Evolutionary conservation across 2,888 invertebrate genomes (phyloP), one percentile per base, ranked within the genome.

Genomic region (Orthonevra nobilis): DNA sequence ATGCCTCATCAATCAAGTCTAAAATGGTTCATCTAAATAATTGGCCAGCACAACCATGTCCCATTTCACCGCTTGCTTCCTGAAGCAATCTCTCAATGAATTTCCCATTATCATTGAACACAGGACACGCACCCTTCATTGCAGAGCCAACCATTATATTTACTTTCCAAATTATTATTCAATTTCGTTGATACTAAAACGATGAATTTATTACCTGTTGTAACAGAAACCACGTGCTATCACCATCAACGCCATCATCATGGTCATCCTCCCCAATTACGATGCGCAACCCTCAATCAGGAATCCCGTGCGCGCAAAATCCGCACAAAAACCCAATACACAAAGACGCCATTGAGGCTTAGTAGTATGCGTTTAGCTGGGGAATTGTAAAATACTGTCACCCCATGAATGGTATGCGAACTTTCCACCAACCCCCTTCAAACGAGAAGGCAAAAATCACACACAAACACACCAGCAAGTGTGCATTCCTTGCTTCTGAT

Each of bases 131-230:
- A 63, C 34, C 70, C 75, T 64, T 64, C 70, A n/a, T n/a, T n/a
- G n/a, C n/a, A n/a, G n/a, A n/a, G 50, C 70, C 63, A 64, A 77
- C 63, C 64, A 70, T 32, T 7, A 30, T 79, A 79, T 79, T 79
- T 73, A 79, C 79, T 61, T 79, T 73, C 48, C 34, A 73, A 79
- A 79, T 79, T 79, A 79, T 54, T 54, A 73, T 54, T 52, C 52
- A 73, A 79, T 73, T 66, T 54, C 66, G 40, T 46, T 60, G 60
- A 32, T 72, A 73, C 42, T 44, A 60, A 64, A 56, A 58, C 44
- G 42, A 52, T 73, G 40, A 73, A 68, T 79, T 73, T 66, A 66
- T 79, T 66, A 54, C 79, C 79, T 79, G 79, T 79, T 79, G 66
- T 79, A 40, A 38, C 40, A 19, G 54, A 54, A 66, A 72, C 77